A percentile compares a stretch with the other conserved stretches of the same genome.
phyloP scores from a whole-genome alignment of 2,888 invertebrate species.

The Lasioglossum morio region DNA sequence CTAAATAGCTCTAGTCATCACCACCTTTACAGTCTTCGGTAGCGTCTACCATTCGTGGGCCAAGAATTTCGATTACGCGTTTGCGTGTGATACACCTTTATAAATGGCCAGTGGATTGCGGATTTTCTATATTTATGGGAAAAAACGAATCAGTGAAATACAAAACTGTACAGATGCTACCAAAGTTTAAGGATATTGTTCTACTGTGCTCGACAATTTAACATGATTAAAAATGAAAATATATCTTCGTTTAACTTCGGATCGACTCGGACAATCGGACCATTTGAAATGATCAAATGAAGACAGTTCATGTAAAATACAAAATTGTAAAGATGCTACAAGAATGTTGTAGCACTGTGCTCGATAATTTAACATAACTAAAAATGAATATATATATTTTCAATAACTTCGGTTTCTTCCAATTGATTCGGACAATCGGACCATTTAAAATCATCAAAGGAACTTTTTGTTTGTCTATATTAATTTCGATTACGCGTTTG shows the following conservation, averaged over 20 bases:
- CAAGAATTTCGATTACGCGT: conserved; percentile 9
- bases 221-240: not conserved
- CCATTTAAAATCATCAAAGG: not conserved
- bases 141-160: not conserved
- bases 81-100: not conserved
- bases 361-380: not conserved
- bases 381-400: not conserved
- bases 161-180: not conserved
- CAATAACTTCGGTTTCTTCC: too few relatives aligned
- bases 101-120: not conserved
- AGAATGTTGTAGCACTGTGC: not conserved
- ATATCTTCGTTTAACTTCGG: not conserved
- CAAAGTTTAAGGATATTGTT: not conserved
- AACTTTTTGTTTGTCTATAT: too few relatives aligned
- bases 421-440: not conserved
- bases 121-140: not conserved
- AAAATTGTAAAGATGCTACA: not conserved
- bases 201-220: not conserved
- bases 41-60: not conserved
- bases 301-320: not conserved
- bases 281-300: not conserved
- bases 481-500: too few relatives aligned
- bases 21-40: not conserved
- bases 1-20: not conserved
- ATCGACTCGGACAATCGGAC: not conserved